These are phyloP conservation scores for Anser brachyrhynchus DNA, from an alignment of 2,113 vertebrate species.

Conservation along the genomic window DNA sequence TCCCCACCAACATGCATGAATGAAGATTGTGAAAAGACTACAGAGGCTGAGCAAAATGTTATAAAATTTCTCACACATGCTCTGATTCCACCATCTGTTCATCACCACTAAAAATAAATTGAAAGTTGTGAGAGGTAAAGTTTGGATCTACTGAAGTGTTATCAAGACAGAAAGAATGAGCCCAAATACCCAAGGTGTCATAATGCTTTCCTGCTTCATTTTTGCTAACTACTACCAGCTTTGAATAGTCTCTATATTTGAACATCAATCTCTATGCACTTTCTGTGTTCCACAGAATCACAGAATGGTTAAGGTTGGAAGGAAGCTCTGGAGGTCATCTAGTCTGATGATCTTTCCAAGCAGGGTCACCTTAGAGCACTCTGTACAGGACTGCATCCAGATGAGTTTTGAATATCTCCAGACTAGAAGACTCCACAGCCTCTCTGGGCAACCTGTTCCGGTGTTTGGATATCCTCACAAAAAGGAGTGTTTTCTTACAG, in stretches of 20 bases:
- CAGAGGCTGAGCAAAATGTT: neutral
- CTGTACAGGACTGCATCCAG: too few relatives aligned
- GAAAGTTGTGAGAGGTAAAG: neutral
- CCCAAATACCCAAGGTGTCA: neutral
- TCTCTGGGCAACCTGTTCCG: too few relatives aligned
- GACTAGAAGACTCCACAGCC: too few relatives aligned
- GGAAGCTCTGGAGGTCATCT: too few relatives aligned
- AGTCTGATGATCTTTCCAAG: too few relatives aligned
- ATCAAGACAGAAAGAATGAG: neutral
- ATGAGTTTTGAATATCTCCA: too few relatives aligned
- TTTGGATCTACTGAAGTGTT: neutral
- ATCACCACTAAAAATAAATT: neutral
- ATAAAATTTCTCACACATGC: neutral
- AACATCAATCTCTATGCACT: neutral
- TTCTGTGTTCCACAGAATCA: neutral
- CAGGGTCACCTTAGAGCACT: too few relatives aligned
- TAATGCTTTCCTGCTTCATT: neutral
- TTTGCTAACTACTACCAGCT: neutral
- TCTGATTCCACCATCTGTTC: neutral
- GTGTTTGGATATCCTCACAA: too few relatives aligned
- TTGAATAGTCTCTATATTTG: neutral
- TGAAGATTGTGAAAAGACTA: neutral
- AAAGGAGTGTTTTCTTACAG: neutral
- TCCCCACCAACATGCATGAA: neutral
- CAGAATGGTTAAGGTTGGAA: too few relatives aligned